Base-by-base conservation (phyloP, 2,797 vertebrate genomes). In the Arremon brunneinucha region DNA sequence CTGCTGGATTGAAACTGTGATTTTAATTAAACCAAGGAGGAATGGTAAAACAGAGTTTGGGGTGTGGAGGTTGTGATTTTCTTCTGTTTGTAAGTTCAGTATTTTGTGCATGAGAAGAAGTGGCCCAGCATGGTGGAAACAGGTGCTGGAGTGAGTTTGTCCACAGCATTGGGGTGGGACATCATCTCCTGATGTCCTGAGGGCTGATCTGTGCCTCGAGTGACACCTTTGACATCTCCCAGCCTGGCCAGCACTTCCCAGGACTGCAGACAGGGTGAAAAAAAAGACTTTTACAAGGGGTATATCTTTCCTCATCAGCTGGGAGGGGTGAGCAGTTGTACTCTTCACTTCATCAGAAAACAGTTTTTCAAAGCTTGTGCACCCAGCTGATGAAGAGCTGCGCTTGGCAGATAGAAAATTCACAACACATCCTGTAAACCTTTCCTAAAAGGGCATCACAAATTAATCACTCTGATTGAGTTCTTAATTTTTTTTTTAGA, bases 391-490 rank as follows among this genome's bases (percentile, higher is more conserved):
- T 92, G 88, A 94, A 90, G 89, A 95, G 92, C 93, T 91, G 91
- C 77, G 64, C 60, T 94, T 88, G 93, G 75, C 92, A 96, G 95
- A 94, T 80, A 96, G 95, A 55, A 93, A 93, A 97, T 86, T 94
- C 89, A 93, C 92, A 96, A 93, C 82, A 71, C 84, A 96, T 78
- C 46, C 82, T 34, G 30, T 92, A 96, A 96, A 95, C 97, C 96
- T 94, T 96, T 93, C 90, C 87, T 83, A 96, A 97, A 97, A 97
- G 95, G 93, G 85, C 94, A 95, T 57, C 75, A 82, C 76, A 91
- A 90, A 96, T 97, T 97, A 97, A 97, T 97, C 94, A 95, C 87
- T 95, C 94, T 93, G 92, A 67, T 90, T 88, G 96, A 93, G 88
- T 81, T 96, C 77, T 53, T 96, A 8, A 18, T 35, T 90, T 76